phyloP scores from a whole-genome alignment of 1,140 invertebrate genomes.

The Akabosia matsudoensis region DNA sequence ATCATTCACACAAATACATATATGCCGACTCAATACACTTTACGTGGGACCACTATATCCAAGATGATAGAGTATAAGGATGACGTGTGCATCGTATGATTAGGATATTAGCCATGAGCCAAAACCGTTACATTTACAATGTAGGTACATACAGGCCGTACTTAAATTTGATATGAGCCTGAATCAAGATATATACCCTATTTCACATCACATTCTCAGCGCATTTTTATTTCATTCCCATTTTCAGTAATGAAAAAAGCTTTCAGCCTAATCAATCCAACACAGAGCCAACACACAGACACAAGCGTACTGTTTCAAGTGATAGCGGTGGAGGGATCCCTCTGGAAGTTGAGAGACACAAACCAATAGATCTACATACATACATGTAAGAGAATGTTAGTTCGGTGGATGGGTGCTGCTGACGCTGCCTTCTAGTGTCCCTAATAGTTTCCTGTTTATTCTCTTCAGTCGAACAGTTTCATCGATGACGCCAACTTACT shows the following conservation, averaged over 20 bases:
- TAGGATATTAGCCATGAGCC: constrained; percentile 10
- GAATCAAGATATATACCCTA: constrained; percentile 11
- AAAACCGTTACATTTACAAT: background rate
- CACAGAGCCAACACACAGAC: constrained; percentile 3
- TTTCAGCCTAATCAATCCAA: constrained; percentile 29
- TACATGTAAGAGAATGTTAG: too few relatives aligned
- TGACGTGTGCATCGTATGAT: constrained; percentile 3
- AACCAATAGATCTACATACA: background rate
- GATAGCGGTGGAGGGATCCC: too few relatives aligned
- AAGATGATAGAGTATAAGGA: background rate
- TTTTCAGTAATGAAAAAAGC: constrained; percentile 28
- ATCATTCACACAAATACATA: background rate
- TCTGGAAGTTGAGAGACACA: too few relatives aligned
- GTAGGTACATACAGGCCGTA: background rate
- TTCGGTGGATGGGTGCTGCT: too few relatives aligned
- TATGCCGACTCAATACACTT: background rate
- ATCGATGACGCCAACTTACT: constrained; percentile 6
- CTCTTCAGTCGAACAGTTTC: background rate
- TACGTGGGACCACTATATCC: background rate
- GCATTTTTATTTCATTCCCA: constrained; percentile 30
- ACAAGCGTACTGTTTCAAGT: background rate
- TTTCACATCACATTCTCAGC: constrained; percentile 17
- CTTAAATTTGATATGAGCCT: background rate
- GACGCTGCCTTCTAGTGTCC: background rate
- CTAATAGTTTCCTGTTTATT: background rate